Conservation (phyloP, 2,888 invertebrate genomes). For the Arge pagana region DNA sequence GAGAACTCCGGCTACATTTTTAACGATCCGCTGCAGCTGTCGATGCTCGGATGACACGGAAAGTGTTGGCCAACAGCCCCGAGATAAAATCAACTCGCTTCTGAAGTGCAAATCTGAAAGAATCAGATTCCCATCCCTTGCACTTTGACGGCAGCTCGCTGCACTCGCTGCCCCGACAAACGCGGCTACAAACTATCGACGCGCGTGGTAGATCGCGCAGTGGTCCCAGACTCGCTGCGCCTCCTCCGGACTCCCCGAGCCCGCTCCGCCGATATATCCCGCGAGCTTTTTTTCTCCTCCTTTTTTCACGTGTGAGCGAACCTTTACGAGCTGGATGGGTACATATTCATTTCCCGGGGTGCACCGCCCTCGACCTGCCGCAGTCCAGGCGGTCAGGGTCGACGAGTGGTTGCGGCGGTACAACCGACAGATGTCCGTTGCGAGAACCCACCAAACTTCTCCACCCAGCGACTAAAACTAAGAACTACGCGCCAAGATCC, state of each 20-base stretch:
- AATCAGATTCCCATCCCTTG: too few species aligned
- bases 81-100: too few species aligned
- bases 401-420: neutral
- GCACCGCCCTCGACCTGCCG: neutral
- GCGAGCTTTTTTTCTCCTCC: constrained; percentile 13
- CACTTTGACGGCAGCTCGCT: too few species aligned
- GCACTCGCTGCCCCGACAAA: too few species aligned
- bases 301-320: constrained; percentile 4
- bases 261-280: constrained; percentile 1
- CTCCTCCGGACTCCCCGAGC: too few species aligned
- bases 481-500: neutral
- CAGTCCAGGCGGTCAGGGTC: neutral
- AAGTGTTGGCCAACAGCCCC: constrained; percentile 4
- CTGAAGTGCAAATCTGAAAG: too few species aligned
- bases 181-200: too few species aligned
- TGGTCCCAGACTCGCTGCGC: too few species aligned
- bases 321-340: constrained; percentile 1
- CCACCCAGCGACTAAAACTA: neutral
- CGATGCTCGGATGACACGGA: constrained; percentile 3
- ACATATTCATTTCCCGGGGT: neutral
- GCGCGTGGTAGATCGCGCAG: too few species aligned
- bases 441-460: too few species aligned
- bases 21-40: constrained; percentile 3
- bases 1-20: constrained; percentile 12
- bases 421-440: neutral